phyloP scores from a whole-genome alignment of 1,140 invertebrate species.

The Adelges cooleyi region DNA sequence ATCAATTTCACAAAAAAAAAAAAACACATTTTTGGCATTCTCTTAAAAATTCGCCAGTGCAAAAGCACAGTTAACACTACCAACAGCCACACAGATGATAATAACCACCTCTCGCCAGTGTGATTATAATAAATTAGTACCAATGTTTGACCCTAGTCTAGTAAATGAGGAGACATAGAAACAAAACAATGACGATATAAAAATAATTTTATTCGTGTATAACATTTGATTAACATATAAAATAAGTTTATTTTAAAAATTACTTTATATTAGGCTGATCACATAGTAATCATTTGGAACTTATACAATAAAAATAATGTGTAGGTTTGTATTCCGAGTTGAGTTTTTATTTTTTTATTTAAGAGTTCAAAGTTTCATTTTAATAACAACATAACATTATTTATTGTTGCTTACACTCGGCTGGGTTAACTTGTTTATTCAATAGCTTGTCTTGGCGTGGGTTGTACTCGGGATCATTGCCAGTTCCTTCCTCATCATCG shows the following conservation, averaged over 20 bases:
- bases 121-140: no score
- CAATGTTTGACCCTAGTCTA: no score
- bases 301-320: neutral
- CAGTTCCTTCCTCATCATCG: slow-evolving; percentile 35
- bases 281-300: neutral
- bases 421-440: slow-evolving; percentile 34
- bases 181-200: neutral
- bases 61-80: no score
- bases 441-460: slow-evolving; percentile 33
- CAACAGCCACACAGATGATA: no score
- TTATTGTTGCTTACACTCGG: slow-evolving; percentile 45
- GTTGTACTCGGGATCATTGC: slow-evolving; percentile 34
- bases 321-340: neutral
- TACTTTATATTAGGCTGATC: neutral
- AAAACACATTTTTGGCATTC: no score
- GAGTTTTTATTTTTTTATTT: slow-evolving; percentile 15
- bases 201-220: neutral
- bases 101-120: no score
- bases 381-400: neutral
- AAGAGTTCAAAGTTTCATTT: neutral
- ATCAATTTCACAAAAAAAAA: no score
- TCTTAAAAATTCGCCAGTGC: no score
- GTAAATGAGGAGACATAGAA: no score
- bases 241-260: neutral
- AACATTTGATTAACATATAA: neutral